Conservation (phyloP, 1,140 invertebrate genomes). For the Pseudachorutes palmiensis region DNA sequence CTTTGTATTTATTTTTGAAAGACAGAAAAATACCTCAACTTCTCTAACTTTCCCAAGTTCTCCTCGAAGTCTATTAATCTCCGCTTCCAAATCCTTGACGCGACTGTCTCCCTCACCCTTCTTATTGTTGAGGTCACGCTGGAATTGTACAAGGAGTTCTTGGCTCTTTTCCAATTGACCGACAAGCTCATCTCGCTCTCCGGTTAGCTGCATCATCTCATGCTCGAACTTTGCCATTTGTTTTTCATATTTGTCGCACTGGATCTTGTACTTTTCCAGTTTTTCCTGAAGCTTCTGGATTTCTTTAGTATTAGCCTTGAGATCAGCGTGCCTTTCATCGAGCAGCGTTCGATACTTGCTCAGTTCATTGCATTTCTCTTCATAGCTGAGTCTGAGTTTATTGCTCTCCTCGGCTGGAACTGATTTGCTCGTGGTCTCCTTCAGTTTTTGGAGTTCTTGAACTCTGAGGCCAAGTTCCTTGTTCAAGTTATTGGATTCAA, state of each 20-base stretch:
- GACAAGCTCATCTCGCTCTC: conserved; percentile 77
- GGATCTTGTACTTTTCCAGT: conserved; percentile 52
- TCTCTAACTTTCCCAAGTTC: not conserved
- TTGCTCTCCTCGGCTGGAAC: conserved; percentile 14
- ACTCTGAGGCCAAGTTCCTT: conserved; percentile 7
- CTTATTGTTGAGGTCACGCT: conserved; percentile 58
- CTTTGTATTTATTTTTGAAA: not conserved
- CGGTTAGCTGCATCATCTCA: conserved; percentile 72
- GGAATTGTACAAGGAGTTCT: conserved; percentile 85
- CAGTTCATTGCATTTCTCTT: conserved; percentile 35
- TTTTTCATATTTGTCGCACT: conserved; percentile 71
- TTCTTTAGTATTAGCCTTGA: conserved; percentile 20
- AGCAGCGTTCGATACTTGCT: conserved; percentile 26
- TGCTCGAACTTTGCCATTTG: conserved; percentile 59
- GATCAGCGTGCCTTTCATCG: conserved; percentile 23
- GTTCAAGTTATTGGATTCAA: conserved; percentile 21
- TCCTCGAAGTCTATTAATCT: conserved; percentile 14
- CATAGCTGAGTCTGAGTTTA: conserved; percentile 23
- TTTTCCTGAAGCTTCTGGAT: conserved; percentile 29
- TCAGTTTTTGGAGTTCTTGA: conserved; percentile 1
- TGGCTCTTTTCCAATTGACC: conserved; percentile 83
- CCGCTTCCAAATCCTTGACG: conserved; percentile 13
- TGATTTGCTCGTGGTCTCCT: not conserved
- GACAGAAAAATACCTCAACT: conserved; percentile 17
- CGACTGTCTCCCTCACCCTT: not conserved